Conservation (phyloP, 2,113 vertebrate species). For the Urocynchramus pylzowi region DNA sequence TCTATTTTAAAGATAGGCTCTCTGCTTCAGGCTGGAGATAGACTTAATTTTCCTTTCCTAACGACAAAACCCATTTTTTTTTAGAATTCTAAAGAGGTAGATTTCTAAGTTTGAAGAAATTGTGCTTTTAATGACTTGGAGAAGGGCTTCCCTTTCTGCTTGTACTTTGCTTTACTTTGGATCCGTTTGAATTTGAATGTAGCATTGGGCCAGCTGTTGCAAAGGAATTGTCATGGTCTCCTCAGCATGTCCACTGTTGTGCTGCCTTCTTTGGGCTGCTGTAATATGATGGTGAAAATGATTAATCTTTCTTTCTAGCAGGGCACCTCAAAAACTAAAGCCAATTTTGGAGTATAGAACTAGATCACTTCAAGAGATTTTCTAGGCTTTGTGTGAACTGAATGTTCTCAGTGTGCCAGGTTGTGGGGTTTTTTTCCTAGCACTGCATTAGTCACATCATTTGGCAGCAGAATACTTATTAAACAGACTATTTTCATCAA, state of each 20-base stretch:
- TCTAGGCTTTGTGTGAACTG: not conserved
- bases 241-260: not conserved
- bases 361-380: not conserved
- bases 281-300: not conserved
- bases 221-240: not conserved
- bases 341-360: not conserved
- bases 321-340: not conserved
- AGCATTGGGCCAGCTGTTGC: not conserved
- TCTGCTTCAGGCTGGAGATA: not conserved
- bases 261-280: not conserved
- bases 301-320: not conserved
- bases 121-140: not conserved
- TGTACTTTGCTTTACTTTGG: not conserved
- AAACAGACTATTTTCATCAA: slow-evolving; percentile 7
- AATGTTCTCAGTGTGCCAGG: not conserved
- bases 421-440: fast-evolving
- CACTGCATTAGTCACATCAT: not conserved
- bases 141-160: not conserved
- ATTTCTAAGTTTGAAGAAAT: not conserved
- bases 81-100: not conserved
- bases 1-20: not conserved
- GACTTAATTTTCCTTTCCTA: not conserved
- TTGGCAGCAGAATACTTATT: slow-evolving; percentile 14
- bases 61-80: not conserved
- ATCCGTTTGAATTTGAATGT: not conserved